Base-by-base conservation (phyloP, 1,140 invertebrate species). In the Calycopis cecrops region DNA sequence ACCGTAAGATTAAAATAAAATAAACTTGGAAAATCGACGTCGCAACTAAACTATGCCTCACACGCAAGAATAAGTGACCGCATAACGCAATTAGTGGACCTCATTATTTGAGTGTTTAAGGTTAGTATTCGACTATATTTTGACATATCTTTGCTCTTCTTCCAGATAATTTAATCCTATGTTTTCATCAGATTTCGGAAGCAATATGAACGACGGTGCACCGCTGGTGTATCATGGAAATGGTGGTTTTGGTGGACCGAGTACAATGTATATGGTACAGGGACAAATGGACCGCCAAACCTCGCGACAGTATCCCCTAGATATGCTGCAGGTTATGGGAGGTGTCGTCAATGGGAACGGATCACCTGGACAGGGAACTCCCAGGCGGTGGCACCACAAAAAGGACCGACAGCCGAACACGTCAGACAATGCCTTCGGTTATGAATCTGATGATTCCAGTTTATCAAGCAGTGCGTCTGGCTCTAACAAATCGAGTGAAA, bases 381-480 rank as follows among this genome's bases (percentile, higher is more conserved):
- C 77, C 17, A 73, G 76, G 35, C 69, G 73, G 9, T 81, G 78
- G 75, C 76, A 68, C 56, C 67, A 70, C 18, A 73, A 74, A 34
- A 68, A 67, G 21, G 75, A 78, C 10, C 68, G 71, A 3, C 70
- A 70, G 28, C 60, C 50, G 28, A 59, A 55, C 38, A 65, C 69
- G 47, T 50, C 55, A 11, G 78, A 81, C 11, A 77, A 69, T 62
- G 75, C 79, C 37, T 85, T 86, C 52, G 76, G 84, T 21, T 88
- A 85, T 62, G 87, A 88, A 37, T 88, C 87, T 14, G 87, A 88
- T 68, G 87, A 88, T 53, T 88, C 87, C 54, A 83, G 85, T 54
- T 55, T 85, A n/a, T 88, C 85, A 3, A 88, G 83, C 56, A 85
- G 79, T 69, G 83, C 82, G 8, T 88, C 85, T 37, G 78, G 82